Conservation (phyloP, 2,888 invertebrate genomes). For the Hanleya hanleyi region DNA sequence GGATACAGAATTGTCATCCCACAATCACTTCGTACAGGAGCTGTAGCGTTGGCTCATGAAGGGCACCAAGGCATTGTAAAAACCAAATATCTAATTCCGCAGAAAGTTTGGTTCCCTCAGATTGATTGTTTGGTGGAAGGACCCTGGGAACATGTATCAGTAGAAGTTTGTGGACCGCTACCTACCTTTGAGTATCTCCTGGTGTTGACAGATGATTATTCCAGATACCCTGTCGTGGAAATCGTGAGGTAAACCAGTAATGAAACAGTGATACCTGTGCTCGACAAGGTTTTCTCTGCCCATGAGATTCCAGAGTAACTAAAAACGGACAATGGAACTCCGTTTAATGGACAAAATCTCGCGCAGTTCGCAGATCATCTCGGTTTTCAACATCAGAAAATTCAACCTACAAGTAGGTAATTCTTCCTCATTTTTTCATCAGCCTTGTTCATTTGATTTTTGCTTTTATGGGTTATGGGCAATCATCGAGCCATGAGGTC, state of each 20-base stretch:
- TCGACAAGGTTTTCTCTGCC: constrained; percentile 25
- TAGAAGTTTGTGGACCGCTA: neutral
- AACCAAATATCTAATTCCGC: constrained; percentile 41
- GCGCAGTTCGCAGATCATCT: neutral
- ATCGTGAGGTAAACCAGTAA: neutral
- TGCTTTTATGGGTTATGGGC: too few species aligned
- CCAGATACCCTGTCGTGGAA: neutral
- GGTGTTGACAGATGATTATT: neutral
- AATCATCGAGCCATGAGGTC: too few species aligned
- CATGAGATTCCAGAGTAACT: constrained; percentile 17
- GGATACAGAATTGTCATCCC: constrained; percentile 37
- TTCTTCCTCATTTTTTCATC: too few species aligned
- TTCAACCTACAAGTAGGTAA: too few species aligned
- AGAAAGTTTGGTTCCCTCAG: constrained; percentile 48
- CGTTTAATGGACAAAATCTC: constrained; percentile 10
- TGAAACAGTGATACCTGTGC: neutral
- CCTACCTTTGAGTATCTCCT: neutral
- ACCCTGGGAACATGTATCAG: neutral
- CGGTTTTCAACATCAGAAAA: neutral
- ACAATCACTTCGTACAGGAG: constrained; percentile 27
- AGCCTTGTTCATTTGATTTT: too few species aligned
- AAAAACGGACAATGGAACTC: constrained; percentile 19
- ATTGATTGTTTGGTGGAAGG: constrained; percentile 41
- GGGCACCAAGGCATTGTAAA: constrained; percentile 45
- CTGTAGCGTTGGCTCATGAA: constrained; percentile 42